Base-by-base conservation (phyloP, 1,140 invertebrate genomes). In the Bacillus rossius region DNA sequence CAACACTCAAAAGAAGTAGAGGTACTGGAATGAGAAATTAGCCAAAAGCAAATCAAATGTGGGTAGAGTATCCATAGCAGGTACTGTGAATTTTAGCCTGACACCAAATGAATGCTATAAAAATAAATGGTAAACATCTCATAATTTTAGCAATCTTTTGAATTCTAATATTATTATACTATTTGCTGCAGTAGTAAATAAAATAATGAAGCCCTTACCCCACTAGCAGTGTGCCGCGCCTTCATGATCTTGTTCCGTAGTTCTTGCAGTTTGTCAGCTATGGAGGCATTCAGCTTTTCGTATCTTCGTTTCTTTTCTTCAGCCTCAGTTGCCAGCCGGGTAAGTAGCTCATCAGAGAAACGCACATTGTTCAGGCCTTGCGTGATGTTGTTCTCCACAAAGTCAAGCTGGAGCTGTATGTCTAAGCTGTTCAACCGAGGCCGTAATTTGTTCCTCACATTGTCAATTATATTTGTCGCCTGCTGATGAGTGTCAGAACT, bases 181-280 rank as follows among this genome's bases (percentile, higher is more conserved):
- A 41, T 53, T 53, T 37, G 8, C 13, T 34, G 3, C 5, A 53
- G 16, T 53, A 14, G 16, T n/a, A 41, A 37, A 17, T 41, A 13
- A 26, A 37, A 53, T 3, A 41, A 8, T 40, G 13, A 8, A 48
- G 8, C 34, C 45, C 79, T 81, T 75, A 92, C 89, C 43, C 84
- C 85, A 48, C 91, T 84, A 0, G 91, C 91, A 10, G 85, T 84
- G 72, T 94, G 90, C 63, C 83, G 79, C 0, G 91, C 89, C 67
- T 88, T 82, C 2, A 81, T 76, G 51, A 94, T 90, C 70, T 86
- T 85, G 66, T 87, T 80, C 25, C 82, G 80, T 0, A 95, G 75
- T 45, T 83, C 80, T 43, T 81, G 77, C 16, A 94, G 61, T 59
- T 86, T 84, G 2, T 76, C 72, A 0, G 78, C 65, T 22, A 88